These are phyloP conservation scores for Tachina fera DNA, from an alignment of 2,888 invertebrate genomes.

Conservation along the genomic window DNA sequence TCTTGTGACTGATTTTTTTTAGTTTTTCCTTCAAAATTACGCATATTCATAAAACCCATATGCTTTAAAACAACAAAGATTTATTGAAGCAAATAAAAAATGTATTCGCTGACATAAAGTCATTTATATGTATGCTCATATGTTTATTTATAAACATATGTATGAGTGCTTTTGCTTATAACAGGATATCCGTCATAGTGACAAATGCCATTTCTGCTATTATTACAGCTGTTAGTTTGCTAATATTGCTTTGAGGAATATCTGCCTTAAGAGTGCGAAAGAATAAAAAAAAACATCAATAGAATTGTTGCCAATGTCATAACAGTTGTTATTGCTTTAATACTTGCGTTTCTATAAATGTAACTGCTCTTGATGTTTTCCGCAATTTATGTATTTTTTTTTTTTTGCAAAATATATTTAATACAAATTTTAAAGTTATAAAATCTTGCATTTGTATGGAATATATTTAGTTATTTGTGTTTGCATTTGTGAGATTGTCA, in stretches of 20 bases:
- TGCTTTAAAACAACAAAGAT: no score
- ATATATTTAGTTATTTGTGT: conserved; percentile 17
- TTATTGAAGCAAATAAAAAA: no score
- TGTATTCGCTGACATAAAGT: no score
- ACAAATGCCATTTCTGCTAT: conserved; percentile 53
- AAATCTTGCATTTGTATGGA: conserved; percentile 38
- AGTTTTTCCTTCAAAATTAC: no score
- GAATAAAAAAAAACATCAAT: conserved; percentile 2
- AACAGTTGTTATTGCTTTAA: conserved; percentile 50
- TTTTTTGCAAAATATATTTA: neutral
- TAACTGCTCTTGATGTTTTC: conserved; percentile 1
- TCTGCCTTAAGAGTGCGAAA: neutral
- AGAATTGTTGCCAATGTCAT: conserved; percentile 36
- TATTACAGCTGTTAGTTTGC: neutral
- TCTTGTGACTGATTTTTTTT: no score
- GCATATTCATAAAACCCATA: no score
- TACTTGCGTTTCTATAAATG: neutral
- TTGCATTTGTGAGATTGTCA: neutral
- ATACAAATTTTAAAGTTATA: conserved; percentile 44
- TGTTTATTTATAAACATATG: no score
- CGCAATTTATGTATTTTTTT: neutral
- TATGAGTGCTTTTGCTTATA: conserved; percentile 15
- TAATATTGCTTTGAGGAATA: conserved; percentile 25
- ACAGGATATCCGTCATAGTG: conserved; percentile 61
- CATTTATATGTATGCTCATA: no score